These are phyloP conservation scores for Hirundo rustica DNA, from an alignment of 2,797 vertebrate species.

Conservation along the genomic window DNA sequence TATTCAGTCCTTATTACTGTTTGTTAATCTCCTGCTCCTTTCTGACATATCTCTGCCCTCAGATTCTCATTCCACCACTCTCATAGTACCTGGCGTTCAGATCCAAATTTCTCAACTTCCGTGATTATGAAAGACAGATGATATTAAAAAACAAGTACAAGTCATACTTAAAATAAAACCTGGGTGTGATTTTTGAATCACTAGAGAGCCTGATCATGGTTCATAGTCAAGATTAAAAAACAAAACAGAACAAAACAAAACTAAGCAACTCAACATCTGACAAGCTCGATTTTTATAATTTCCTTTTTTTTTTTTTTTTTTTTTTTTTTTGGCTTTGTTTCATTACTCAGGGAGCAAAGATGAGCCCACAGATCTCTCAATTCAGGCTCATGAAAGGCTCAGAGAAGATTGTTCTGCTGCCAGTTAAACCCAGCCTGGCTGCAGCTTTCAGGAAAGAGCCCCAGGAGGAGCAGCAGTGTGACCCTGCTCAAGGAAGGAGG, in stretches of 20 bases:
- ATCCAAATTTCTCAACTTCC: not conserved
- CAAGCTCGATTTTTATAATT: not conserved
- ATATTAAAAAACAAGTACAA: not conserved
- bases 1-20: slow-evolving; percentile 2
- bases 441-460: not conserved
- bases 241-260: no score
- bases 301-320: not conserved
- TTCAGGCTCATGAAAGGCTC: not conserved
- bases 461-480: not conserved
- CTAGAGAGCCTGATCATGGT: not conserved
- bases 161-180: not conserved
- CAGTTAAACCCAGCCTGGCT: not conserved
- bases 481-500: not conserved
- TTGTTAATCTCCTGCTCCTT: not conserved
- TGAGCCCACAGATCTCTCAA: not conserved
- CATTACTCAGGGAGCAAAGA: not conserved
- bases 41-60: not conserved
- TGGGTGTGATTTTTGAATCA: not conserved
- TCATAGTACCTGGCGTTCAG: not conserved
- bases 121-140: not conserved
- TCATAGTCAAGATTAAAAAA: not conserved
- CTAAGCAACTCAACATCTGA: not conserved
- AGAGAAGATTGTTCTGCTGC: not conserved
- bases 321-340: not conserved
- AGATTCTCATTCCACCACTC: not conserved